Conservation (phyloP, 1,140 invertebrate species). For the Lineus longissimus region DNA sequence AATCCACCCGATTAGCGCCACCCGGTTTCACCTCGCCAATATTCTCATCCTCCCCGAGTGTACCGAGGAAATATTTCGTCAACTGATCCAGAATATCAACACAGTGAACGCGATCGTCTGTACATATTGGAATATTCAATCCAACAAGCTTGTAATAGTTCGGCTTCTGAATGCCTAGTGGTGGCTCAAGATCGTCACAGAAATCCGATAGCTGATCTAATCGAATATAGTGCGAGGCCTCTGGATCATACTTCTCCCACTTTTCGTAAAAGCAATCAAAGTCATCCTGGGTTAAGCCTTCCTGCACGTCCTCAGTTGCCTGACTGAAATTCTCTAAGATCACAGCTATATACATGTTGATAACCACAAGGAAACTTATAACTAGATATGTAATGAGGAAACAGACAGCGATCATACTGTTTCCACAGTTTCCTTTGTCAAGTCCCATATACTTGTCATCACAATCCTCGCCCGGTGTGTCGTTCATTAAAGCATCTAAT, state of each 20-base stretch:
- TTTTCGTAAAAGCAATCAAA: constrained; percentile 99
- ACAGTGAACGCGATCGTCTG: constrained; percentile 93
- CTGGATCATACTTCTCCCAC: constrained; percentile 97
- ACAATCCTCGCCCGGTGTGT: constrained; percentile 64
- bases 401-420: constrained; percentile 85
- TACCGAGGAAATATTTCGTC: constrained; percentile 89
- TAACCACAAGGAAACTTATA: constrained; percentile 96
- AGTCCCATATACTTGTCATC: constrained; percentile 74
- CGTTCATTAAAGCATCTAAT: constrained; percentile 91
- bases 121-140: constrained; percentile 97
- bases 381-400: constrained; percentile 94
- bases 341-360: constrained; percentile 99
- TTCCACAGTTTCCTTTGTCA: constrained; percentile 83
- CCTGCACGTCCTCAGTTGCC: constrained; percentile 97
- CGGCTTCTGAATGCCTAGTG: constrained; percentile 84
- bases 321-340: constrained; percentile 98
- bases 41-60: constrained; percentile 51
- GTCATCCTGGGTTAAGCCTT: constrained; percentile 95
- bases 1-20: constrained; percentile 71
- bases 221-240: constrained; percentile 93
- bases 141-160: constrained; percentile 98
- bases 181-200: constrained; percentile 69
- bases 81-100: constrained; percentile 95
- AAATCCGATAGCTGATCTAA: constrained; percentile 92
- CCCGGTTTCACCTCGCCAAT: constrained; percentile 67